Base-by-base conservation (phyloP, 2,888 invertebrate genomes). In the Rhamnusium bicolor region DNA sequence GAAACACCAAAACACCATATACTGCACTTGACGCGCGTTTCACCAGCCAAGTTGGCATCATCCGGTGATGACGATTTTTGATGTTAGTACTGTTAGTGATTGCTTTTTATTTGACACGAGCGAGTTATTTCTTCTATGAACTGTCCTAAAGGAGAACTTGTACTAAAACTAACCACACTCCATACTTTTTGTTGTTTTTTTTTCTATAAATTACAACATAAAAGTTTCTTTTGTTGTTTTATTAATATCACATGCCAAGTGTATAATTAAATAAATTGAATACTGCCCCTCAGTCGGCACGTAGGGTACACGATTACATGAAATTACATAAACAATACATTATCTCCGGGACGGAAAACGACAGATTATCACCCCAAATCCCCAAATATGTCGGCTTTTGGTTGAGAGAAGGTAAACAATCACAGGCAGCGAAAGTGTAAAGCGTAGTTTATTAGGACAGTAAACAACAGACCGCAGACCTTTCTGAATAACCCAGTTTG, bases 361-460 rank as follows among this genome's bases (percentile, higher is more conserved):
- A 10, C n/a, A 54, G 24, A 58, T 58, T 58, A 58, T 32, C 32
- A 12, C 27, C 27, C 27, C 61, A 19, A 18, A 47, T 47, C 10
- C 40, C 63, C 63, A 18, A 63, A 65, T 65, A 53, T 53, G 29
- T 18, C 49, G 51, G 51, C 63, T 63, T 51, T 51, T 10, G 49
- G 40, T 27, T 27, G 27, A 21, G 40, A 21, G 24, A 24, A 51
- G 53, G 67, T 67, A 67, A 67, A 67, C 67, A 63, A 32, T 54
- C 40, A 18, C 21, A n/a, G 27, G 21, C 18, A 47, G 27, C 40
- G 53, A 53, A 54, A 63, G 70, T 61, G 70, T 70, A 66, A 72
- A 74, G 63, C 69, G 58, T 72, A 69, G 58, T 74, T 69, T 69
- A 54, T 69, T 60, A 53, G 63, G 32, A 49, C 53, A 10, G 65